Percentiles rank a stretch among this genome's conserved stretches.
phyloP scores from a whole-genome alignment of 2,888 invertebrate genomes.

The Pollenia griseotomentosa region DNA sequence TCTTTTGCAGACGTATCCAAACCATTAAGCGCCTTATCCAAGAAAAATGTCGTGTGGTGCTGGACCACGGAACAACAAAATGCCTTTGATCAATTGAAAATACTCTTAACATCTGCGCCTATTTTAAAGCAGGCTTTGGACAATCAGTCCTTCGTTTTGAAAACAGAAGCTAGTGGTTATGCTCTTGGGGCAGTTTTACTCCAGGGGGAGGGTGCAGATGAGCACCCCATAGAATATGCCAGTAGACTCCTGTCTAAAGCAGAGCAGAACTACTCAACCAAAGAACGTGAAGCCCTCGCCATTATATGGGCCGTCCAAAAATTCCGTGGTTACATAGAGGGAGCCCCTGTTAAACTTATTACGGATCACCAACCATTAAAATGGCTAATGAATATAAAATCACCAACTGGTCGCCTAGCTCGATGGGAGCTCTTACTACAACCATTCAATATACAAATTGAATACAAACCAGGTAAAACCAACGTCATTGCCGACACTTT shows the following conservation, averaged over 20 bases:
- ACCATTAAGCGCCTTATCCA: slow-evolving; percentile 3
- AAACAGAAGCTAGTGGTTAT: slow-evolving; percentile 75
- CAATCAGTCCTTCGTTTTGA: too few species aligned
- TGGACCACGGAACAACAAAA: slow-evolving; percentile 46
- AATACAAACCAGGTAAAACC: slow-evolving; percentile 81
- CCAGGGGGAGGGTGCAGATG: too few species aligned
- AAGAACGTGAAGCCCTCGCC: slow-evolving; percentile 82
- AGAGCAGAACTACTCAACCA: slow-evolving; percentile 82
- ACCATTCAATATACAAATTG: slow-evolving; percentile 80
- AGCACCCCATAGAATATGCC: too few species aligned
- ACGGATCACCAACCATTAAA: slow-evolving; percentile 82
- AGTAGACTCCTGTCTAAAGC: slow-evolving; percentile 52
- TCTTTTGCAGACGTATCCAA: slow-evolving; percentile 75
- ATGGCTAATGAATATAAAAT: slow-evolving; percentile 79
- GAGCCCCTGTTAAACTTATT: slow-evolving; percentile 69
- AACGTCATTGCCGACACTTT: slow-evolving; percentile 79
- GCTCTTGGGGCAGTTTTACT: slow-evolving; percentile 73
- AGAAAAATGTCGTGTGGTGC: slow-evolving; percentile 44
- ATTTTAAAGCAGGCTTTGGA: not conserved
- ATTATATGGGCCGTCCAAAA: slow-evolving; percentile 71
- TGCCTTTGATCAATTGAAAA: slow-evolving; percentile 53
- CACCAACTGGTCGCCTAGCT: slow-evolving; percentile 82
- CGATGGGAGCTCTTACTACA: slow-evolving; percentile 84
- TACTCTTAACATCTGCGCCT: slow-evolving; percentile 67
- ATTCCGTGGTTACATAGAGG: slow-evolving; percentile 81